These are phyloP conservation scores for Pollenia griseotomentosa DNA, from an alignment of 2,888 invertebrate species.

Conservation along the genomic window DNA sequence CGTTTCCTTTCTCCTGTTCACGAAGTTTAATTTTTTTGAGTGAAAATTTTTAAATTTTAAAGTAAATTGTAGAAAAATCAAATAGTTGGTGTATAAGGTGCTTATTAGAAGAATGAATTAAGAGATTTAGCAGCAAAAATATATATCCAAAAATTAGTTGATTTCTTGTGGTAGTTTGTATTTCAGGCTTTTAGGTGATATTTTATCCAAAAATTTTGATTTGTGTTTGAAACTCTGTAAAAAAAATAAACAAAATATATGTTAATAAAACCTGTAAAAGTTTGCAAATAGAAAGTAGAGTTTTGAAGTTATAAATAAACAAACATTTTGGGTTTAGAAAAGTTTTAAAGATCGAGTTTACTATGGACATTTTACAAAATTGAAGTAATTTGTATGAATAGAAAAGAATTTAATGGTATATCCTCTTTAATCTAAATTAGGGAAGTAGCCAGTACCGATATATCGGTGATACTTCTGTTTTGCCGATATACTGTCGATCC, in stretches of 20 bases:
- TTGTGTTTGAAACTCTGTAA: conserved; percentile 83
- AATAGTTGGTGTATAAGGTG: conserved; percentile 56
- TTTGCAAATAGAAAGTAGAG: no score
- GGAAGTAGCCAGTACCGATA: no score
- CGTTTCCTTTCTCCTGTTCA: conserved; percentile 56
- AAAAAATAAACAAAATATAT: background rate
- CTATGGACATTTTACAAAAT: no score
- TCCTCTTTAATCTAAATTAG: no score
- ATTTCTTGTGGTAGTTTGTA: conserved; percentile 74
- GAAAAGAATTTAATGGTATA: no score
- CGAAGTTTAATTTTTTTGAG: conserved; percentile 35
- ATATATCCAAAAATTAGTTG: conserved; percentile 80
- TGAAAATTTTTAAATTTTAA: conserved; percentile 14
- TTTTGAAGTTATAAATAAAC: no score
- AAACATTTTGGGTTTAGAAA: no score
- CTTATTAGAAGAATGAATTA: conserved; percentile 55
- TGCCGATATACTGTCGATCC: no score
- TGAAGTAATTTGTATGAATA: no score
- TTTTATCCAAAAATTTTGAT: conserved; percentile 80
- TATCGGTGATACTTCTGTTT: no score
- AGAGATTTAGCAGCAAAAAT: conserved; percentile 75
- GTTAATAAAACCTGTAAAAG: background rate
- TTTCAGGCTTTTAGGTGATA: conserved; percentile 73
- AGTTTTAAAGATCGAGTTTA: no score
- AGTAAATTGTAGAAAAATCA: conserved; percentile 34